Evolutionary conservation across 2,888 invertebrate species (phyloP).

Genomic region (Didymodactylos carnosus): DNA sequence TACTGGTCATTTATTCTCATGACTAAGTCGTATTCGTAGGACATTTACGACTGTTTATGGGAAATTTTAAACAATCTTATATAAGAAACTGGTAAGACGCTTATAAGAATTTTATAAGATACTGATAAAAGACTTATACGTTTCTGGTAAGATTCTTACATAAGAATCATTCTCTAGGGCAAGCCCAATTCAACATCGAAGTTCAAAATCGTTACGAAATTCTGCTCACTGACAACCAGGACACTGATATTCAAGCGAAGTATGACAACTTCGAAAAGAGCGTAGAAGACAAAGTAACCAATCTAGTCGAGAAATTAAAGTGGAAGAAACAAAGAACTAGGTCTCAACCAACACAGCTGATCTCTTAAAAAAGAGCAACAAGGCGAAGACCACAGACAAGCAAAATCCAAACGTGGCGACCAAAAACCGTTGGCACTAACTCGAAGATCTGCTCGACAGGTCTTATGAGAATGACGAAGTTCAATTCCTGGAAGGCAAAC

Average conservation of each 20-base stretch:
- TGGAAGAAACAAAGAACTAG: neutral
- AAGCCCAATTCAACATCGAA: neutral
- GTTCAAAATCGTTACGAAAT: neutral
- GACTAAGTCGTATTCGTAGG: no score
- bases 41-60: no score
- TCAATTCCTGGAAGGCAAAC: neutral
- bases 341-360: neutral
- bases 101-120: no score
- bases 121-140: no score
- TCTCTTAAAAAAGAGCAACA: neutral
- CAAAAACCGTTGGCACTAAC: neutral
- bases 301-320: neutral
- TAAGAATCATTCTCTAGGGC: no score
- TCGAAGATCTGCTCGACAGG: neutral
- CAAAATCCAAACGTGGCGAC: neutral
- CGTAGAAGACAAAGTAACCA: neutral
- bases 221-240: neutral
- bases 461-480: neutral
- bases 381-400: neutral
- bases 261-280: neutral
- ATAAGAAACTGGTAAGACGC: no score
- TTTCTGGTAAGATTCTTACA: no score
- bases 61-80: no score
- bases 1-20: no score
- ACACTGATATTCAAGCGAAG: neutral